Base-by-base conservation (phyloP, 2,888 invertebrate genomes). In the Octodonta nipae region DNA sequence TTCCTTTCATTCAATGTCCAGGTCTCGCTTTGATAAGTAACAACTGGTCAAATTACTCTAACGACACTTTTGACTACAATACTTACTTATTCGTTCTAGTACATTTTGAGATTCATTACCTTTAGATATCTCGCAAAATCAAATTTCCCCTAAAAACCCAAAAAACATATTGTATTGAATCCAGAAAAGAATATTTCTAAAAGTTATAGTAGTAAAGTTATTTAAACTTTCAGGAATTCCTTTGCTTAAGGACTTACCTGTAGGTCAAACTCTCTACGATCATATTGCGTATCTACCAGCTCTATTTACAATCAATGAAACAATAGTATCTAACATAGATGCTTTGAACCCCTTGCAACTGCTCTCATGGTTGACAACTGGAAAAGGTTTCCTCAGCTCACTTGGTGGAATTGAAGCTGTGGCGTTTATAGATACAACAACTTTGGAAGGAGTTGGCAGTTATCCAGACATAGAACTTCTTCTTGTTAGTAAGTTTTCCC, bases 191-290 rank as follows among this genome's bases (percentile, higher is more conserved):
- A n/a, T n/a, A n/a, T n/a, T n/a, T n/a, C n/a, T n/a, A n/a, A n/a
- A n/a, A n/a, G n/a, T n/a, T n/a, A n/a, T n/a, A n/a, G n/a, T n/a
- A n/a, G n/a, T n/a, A n/a, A n/a, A n/a, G n/a, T n/a, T n/a, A n/a
- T n/a, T n/a, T n/a, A n/a, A n/a, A 17, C 8, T 31, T 31, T 4
- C 22, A 37, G 40, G 40, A 11, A 78, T 81, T 38, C 64, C 70
- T 0, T 66, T 75, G 0, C 55, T 79, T 25, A 58, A 70, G 42
- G 67, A 81, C 50, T 61, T 75, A 6, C 69, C 66, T 41, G 80
- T 82, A 1, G 82, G 82, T 3, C 60, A 71, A 51, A 71, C 72
- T 26, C 58, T 81, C 27, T 71, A 75, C 48, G 80, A 81, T 38
- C 80, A 81, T 49, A 65, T 78, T 22, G 68, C 71, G 1, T 76